Evolutionary conservation across 2,113 vertebrate genomes (phyloP), one percentile per base, ranked within the genome.

Genomic region (Picathartes gymnocephalus): DNA sequence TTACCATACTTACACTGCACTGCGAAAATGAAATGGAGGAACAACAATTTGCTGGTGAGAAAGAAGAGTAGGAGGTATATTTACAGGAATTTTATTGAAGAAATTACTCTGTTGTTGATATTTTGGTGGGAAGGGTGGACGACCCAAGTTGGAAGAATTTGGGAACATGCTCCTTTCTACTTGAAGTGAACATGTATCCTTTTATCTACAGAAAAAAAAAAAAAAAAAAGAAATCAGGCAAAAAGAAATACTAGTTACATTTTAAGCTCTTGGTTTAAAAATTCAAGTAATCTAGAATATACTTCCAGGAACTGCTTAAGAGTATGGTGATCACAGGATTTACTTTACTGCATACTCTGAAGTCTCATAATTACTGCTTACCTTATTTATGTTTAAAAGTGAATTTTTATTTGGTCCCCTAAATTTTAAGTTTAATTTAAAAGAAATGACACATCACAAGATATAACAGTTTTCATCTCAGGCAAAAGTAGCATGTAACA

Each of bases 121-220:
- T 66, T 95, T 97, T 91, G 94, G 95, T 78, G 72, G 82, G 74
- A 98, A 98, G 84, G 97, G 96, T 81, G 96, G 96, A 93, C 51
- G 73, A 97, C 97, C 93, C 97, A 97, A 83, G 84, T 71, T 97
- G 78, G 97, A 97, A 84, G 97, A 97, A 89, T 98, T 98, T 94
- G 98, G 98, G 96, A 98, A 98, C 98, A 99, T 99, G 84, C 92
- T 98, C 95, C 92, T 96, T 96, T 95, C 93, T 93, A 88, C 96
- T 92, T 82, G 93, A 97, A 81, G 92, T 82, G 72, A 97, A 97
- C 98, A 98, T 98, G 96, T 97, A 98, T 96, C 92, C 94, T 95
- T 95, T 74, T 37, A 95, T 86, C 97, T 98, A 56, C 27, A 81
- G 45, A 74, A 87, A 72, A 69, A 42, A 25, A 31, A 87, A 72